Conservation (phyloP, 2,113 vertebrate genomes). For the Tetraodon nigroviridis region DNA sequence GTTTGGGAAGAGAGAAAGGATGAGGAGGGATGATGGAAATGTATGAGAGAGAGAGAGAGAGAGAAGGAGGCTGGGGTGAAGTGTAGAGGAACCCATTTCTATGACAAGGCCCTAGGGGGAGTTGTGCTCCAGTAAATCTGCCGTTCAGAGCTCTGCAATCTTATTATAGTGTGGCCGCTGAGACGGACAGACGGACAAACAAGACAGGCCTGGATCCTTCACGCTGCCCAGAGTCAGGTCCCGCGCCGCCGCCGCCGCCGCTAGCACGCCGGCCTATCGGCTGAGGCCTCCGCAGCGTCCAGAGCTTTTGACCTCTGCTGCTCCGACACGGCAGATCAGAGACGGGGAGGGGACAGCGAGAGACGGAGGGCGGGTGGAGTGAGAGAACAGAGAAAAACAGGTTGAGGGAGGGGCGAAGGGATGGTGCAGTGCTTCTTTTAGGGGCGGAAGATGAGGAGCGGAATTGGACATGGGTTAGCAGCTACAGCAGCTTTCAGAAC, state of each 20-base stretch:
- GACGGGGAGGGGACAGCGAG: conserved; percentile 5
- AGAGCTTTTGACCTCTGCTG: conserved; percentile 62
- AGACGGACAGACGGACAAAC: conserved; percentile 69
- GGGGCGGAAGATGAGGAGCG: conserved; percentile 42
- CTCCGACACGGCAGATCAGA: conserved; percentile 51
- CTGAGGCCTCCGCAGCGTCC: conserved; percentile 43
- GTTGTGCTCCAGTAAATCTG: conserved; percentile 79
- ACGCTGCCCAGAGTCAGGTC: conserved; percentile 68
- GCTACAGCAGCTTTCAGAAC: conserved; percentile 25
- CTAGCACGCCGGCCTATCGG: conserved; percentile 62
- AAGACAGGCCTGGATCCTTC: conserved; percentile 63
- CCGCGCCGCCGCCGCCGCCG: conserved; percentile 59
- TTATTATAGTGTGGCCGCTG: conserved; percentile 75
- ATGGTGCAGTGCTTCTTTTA: conserved; percentile 51
- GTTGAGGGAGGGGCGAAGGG: conserved; percentile 24
- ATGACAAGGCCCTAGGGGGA: conserved; percentile 76
- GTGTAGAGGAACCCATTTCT: conserved; percentile 71
- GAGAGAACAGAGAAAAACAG: conserved; percentile 25
- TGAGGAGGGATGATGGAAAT: conserved; percentile 17
- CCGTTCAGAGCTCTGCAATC: conserved; percentile 70
- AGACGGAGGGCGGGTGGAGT: conserved; percentile 14
- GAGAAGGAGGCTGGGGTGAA: conserved; percentile 43
- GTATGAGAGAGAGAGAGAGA: conserved; percentile 18
- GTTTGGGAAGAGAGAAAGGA: conserved; percentile 21
- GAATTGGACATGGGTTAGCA: conserved; percentile 39